Base-by-base conservation (phyloP, 2,888 invertebrate species). In the Pseudanteris insignis region DNA sequence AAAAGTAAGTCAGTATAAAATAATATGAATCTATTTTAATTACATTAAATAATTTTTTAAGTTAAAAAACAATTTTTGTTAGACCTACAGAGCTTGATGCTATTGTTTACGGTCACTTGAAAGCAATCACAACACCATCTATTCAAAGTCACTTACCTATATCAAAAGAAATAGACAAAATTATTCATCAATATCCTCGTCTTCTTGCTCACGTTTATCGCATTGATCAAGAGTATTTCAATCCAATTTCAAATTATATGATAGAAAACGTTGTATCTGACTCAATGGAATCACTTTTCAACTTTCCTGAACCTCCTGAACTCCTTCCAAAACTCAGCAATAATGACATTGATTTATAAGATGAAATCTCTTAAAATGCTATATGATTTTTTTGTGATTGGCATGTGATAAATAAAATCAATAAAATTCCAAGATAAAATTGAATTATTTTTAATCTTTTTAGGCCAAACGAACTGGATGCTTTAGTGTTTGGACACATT, bases 401-500 rank as follows among this genome's bases (percentile, higher is more conserved):
- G n/a, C n/a, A n/a, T n/a, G n/a, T n/a, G 26, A 2, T 2, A 26
- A 26, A 21, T 21, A 21, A 21, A 21, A 21, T 21, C 21, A 21
- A 21, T 21, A 5, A 21, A 21, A 21, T 21, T 21, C 21, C 3
- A 21, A 21, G 21, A 21, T 5, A 21, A 21, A 21, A 21, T 21
- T 21, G 7, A 21, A 21, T 21, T 21, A 21, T 21, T 13, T 46
- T 37, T 24, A 8, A 15, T 26, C 21, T 57, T 41, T 10, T n/a
- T 83, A 92, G 92, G 44, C 96, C 96, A 0, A 95, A 95, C 18
- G 97, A 98, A 81, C 82, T 97, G 63, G 98, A 99, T 81, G 97
- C 97, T 1, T 82, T 98, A 24, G 92, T 95, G 0, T 99, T 96
- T 84, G 98, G 97, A 0, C 98, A 98, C 81, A 85, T 98, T n/a